These are phyloP conservation scores for Numenius phaeopus DNA, from an alignment of 2,797 vertebrate genomes.

Conservation along the genomic window DNA sequence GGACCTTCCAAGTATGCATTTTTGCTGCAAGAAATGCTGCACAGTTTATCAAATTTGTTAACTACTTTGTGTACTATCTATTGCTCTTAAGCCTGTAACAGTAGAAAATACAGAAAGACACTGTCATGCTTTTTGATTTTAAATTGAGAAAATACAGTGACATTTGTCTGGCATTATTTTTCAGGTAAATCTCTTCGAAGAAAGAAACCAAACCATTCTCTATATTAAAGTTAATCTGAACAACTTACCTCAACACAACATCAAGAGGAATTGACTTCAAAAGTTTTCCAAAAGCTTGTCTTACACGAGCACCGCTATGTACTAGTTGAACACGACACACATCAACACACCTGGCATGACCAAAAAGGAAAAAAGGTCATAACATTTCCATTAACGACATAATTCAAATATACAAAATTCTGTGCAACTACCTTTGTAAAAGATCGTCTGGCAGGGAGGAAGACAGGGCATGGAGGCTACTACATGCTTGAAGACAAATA, in stretches of 20 bases:
- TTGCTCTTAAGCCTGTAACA: neutral
- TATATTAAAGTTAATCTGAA: neutral
- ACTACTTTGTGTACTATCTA: neutral
- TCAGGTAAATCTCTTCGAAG: neutral
- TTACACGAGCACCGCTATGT: constrained; percentile 89
- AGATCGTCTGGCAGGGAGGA: constrained; percentile 91
- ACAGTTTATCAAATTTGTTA: neutral
- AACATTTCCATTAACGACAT: neutral
- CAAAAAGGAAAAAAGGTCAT: neutral
- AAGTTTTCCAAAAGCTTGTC: constrained; percentile 94
- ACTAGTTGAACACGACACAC: constrained; percentile 95
- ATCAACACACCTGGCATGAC: constrained; percentile 89
- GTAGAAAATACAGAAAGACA: neutral
- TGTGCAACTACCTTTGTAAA: constrained; percentile 87
- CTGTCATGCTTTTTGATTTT: neutral
- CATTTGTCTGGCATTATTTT: neutral
- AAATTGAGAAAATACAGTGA: neutral
- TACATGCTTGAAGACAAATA: constrained; percentile 93
- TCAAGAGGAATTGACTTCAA: constrained; percentile 92
- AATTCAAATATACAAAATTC: neutral
- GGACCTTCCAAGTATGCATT: neutral
- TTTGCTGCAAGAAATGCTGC: neutral
- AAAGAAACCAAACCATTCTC: neutral
- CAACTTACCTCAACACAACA: constrained; percentile 89
- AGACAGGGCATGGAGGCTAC: constrained; percentile 91